A percentile compares a stretch with the other conserved stretches of the same genome.
phyloP scores from a whole-genome alignment of 2,888 invertebrate genomes.

The Agrypnus murinus region DNA sequence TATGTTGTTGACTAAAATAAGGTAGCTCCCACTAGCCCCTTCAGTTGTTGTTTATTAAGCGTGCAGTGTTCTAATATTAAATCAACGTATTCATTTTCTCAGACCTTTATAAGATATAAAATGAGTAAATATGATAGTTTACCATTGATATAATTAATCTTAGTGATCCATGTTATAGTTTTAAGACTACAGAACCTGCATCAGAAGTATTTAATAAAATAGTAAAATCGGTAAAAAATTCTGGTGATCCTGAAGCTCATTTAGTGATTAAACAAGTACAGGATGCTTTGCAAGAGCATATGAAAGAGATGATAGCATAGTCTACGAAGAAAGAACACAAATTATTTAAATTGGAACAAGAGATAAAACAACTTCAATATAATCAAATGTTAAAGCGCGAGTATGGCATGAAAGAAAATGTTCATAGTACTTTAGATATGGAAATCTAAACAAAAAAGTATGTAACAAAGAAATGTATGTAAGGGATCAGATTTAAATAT shows the following conservation, averaged over 20 bases:
- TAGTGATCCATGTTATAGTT: constrained; percentile 65
- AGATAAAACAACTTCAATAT: constrained; percentile 60
- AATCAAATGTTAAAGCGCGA: constrained; percentile 13
- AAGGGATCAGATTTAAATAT: too few species aligned
- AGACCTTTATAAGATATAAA: constrained; percentile 77
- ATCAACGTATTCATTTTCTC: constrained; percentile 78
- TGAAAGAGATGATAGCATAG: constrained; percentile 62
- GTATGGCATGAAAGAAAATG: neutral
- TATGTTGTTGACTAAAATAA: too few species aligned
- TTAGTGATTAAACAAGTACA: constrained; percentile 65
- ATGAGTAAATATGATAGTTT: constrained; percentile 74
- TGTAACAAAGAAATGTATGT: too few species aligned
- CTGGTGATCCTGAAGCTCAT: constrained; percentile 59
- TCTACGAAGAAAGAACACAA: constrained; percentile 64
- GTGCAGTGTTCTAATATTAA: constrained; percentile 72
- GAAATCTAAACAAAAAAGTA: too few species aligned
- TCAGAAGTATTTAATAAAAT: constrained; percentile 64
- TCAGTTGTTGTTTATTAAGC: constrained; percentile 78
- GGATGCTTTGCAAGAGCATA: constrained; percentile 65
- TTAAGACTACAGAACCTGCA: constrained; percentile 63
- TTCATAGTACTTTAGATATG: neutral
- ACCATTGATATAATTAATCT: constrained; percentile 73
- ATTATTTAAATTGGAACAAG: constrained; percentile 68
- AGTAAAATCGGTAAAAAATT: constrained; percentile 60
- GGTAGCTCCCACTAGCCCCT: too few species aligned